Conservation (phyloP, 1,140 invertebrate genomes). For the Caerostris darwini region DNA sequence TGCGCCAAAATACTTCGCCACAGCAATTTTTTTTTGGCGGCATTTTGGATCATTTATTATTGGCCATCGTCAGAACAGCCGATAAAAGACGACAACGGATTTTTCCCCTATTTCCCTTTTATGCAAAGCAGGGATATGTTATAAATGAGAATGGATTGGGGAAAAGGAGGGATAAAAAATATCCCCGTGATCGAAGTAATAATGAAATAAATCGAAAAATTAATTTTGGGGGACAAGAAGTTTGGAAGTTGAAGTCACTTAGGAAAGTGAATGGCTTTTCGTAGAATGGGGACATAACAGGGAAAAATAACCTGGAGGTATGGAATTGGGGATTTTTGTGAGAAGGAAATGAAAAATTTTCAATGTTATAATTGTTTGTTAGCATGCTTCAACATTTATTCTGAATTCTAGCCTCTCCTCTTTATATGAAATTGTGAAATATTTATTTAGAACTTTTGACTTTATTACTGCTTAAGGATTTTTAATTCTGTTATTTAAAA, state of each 20-base stretch:
- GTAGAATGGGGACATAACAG: not conserved
- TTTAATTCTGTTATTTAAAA: too few relatives aligned
- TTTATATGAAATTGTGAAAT: too few relatives aligned
- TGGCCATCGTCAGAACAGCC: constrained; percentile 58
- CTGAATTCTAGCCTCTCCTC: too few relatives aligned
- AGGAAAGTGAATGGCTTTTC: not conserved
- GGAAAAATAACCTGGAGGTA: not conserved
- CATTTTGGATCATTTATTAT: constrained; percentile 72
- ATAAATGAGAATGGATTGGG: constrained; percentile 42
- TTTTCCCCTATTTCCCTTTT: constrained; percentile 52
- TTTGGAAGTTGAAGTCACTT: constrained; percentile 33
- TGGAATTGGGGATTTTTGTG: not conserved
- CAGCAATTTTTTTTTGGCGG: constrained; percentile 4
- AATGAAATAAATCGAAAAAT: constrained; percentile 74
- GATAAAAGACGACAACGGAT: constrained; percentile 66
- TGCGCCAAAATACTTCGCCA: constrained; percentile 24
- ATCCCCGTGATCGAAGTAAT: constrained; percentile 41
- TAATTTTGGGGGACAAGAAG: constrained; percentile 51
- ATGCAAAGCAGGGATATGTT: constrained; percentile 62
- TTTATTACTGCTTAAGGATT: too few relatives aligned
- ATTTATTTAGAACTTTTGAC: too few relatives aligned
- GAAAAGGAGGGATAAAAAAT: not conserved
- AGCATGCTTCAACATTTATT: too few relatives aligned
- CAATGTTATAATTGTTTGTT: not conserved
- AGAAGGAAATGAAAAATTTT: not conserved